Evolutionary conservation across 1,140 invertebrate species (phyloP).

Genomic region (Goniozus legneri): DNA sequence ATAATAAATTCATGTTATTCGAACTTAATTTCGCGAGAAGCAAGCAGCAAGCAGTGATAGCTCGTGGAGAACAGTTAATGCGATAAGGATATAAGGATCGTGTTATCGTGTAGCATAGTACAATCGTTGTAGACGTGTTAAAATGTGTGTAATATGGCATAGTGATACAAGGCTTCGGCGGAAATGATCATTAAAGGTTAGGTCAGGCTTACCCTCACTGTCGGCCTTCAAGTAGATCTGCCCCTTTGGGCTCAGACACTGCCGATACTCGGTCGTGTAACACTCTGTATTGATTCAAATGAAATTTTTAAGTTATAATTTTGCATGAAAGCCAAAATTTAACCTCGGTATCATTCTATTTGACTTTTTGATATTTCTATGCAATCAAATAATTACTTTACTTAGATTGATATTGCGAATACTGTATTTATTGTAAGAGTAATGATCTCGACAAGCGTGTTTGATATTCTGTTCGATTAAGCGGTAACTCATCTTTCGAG

Average conservation of each 20-base stretch:
- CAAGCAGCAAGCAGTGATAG: conserved; percentile 46
- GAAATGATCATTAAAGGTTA: conserved; percentile 51
- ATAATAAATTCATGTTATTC: no score
- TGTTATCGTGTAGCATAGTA: conserved; percentile 27
- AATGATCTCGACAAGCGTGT: background rate
- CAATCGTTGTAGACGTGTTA: conserved; percentile 16
- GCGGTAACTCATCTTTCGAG: no score
- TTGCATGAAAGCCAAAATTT: conserved; percentile 21
- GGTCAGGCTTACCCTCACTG: conserved; percentile 69
- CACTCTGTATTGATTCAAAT: conserved; percentile 57
- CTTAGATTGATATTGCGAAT: background rate
- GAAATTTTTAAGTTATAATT: conserved; percentile 43
- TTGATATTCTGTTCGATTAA: no score
- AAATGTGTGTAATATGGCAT: conserved; percentile 23
- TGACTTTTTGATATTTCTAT: no score
- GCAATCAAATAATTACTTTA: conserved; percentile 19
- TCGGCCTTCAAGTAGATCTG: conserved; percentile 77
- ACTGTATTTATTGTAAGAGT: background rate
- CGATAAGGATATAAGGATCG: conserved; percentile 24
- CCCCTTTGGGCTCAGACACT: conserved; percentile 69
- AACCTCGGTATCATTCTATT: conserved; percentile 16
- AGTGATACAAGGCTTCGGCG: conserved; percentile 42
- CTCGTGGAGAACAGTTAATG: conserved; percentile 31
- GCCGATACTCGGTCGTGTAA: conserved; percentile 61
- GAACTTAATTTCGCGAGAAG: no score